Conservation (phyloP, 2,888 invertebrate genomes). For the Hermaeophaga mercurialis region DNA sequence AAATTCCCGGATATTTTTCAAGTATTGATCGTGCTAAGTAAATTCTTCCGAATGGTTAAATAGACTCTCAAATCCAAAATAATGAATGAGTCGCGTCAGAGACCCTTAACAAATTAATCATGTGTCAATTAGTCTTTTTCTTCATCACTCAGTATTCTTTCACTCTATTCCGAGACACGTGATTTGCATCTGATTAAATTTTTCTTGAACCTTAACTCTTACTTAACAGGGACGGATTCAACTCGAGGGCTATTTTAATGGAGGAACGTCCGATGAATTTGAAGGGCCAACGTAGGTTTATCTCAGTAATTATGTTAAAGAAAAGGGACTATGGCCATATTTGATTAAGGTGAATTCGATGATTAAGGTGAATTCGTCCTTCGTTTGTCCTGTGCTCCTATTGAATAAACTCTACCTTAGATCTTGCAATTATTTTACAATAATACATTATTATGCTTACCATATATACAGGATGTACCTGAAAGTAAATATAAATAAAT, state of each 20-base stretch:
- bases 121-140: constrained; percentile 19
- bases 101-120: constrained; percentile 14
- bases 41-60: neutral
- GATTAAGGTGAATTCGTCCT: too few species aligned
- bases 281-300: neutral
- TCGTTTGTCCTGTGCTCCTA: too few species aligned
- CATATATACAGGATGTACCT: too few species aligned
- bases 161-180: constrained; percentile 5
- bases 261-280: neutral
- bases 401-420: too few species aligned
- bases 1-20: too few species aligned
- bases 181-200: constrained; percentile 16
- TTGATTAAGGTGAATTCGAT: neutral
- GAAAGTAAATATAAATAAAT: too few species aligned
- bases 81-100: constrained; percentile 1
- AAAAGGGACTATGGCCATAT: neutral
- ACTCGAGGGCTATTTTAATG: neutral
- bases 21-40: too few species aligned
- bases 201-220: neutral
- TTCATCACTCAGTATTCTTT: constrained; percentile 12
- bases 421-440: too few species aligned
- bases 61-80: constrained; percentile 3
- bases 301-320: neutral
- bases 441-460: too few species aligned
- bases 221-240: neutral